phyloP scores from a whole-genome alignment of 2,113 vertebrate species.

The Prionailurus bengalensis region DNA sequence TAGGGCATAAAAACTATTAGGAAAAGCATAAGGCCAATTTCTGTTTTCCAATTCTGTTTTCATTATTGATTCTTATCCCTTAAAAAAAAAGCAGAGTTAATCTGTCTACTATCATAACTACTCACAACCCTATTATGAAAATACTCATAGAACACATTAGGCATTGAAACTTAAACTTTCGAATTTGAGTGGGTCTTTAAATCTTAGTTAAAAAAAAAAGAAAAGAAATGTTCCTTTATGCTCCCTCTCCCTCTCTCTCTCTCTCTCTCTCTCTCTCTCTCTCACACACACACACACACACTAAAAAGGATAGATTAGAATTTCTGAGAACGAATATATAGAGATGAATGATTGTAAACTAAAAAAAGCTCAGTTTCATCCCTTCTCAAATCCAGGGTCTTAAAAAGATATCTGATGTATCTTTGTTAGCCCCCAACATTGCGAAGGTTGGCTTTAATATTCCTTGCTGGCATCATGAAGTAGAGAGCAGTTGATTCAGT shows the following conservation, averaged over 20 bases:
- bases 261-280: not conserved
- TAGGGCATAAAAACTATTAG: not conserved
- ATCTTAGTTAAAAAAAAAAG: not conserved
- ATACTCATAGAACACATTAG: not conserved
- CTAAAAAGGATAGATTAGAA: not conserved
- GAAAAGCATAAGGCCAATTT: conserved; percentile 11
- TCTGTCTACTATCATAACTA: not conserved
- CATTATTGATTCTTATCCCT: not conserved
- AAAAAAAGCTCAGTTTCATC: not conserved
- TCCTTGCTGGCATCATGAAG: not conserved
- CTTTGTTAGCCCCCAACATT: too few relatives aligned
- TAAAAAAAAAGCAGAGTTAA: not conserved
- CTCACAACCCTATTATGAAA: not conserved
- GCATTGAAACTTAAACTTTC: not conserved
- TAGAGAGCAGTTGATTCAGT: not conserved
- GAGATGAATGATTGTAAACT: not conserved
- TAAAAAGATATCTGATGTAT: too few relatives aligned
- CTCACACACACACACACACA: not conserved
- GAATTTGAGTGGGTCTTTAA: not conserved
- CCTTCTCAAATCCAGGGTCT: not conserved
- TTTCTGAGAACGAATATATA: not conserved
- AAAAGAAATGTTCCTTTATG: not conserved
- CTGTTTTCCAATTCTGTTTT: not conserved
- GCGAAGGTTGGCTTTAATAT: not conserved
- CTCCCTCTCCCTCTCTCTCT: not conserved